Evolutionary conservation across 1,140 invertebrate genomes (phyloP), one percentile per base, ranked within the genome.

Genomic region (Pseudomyrmex pallidus): DNA sequence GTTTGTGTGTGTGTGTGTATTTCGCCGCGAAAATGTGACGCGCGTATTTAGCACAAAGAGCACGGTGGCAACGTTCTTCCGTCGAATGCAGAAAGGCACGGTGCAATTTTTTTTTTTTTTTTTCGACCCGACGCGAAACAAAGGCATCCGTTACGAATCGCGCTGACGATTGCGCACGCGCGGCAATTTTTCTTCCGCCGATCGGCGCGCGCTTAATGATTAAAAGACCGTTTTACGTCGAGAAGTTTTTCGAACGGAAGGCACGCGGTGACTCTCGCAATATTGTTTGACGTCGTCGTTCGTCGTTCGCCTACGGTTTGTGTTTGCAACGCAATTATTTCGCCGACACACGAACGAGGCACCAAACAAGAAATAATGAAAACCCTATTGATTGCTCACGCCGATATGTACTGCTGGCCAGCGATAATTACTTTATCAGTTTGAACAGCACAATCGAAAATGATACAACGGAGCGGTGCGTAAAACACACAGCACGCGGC

Each of bases 181-280:
- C 20, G 76, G 54, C 72, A 70, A 80, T 80, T 80, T 72, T 80
- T 70, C 76, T 80, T 50, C 54, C 44, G 44, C 44, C 44, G 46
- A 72, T 80, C 66, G 54, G 20, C 35, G 54, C 8, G 57, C 52
- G 20, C 20, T 78, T 68, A 78, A 70, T 78, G 52, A 78, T 70
- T 78, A 78, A 78, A 78, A 70, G 35, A 48, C 52, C 52, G 46
- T 70, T 70, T 68, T 35, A 17, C 54, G 50, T 35, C 35, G 64
- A 78, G 52, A 5, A 68, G 17, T 68, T 68, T 59, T 78, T 10
- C 52, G 46, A 59, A 70, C 25, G 52, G 52, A 78, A 68, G 17
- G 10, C 64, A 10, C 35, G 44, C 2, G 5, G 8, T 56, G 63
- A 68, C 17, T 57, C 13, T 5, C 25, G 63, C 52, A 48, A 46